phyloP scores from a whole-genome alignment of 2,888 invertebrate species.

The Plagodis dolabraria region DNA sequence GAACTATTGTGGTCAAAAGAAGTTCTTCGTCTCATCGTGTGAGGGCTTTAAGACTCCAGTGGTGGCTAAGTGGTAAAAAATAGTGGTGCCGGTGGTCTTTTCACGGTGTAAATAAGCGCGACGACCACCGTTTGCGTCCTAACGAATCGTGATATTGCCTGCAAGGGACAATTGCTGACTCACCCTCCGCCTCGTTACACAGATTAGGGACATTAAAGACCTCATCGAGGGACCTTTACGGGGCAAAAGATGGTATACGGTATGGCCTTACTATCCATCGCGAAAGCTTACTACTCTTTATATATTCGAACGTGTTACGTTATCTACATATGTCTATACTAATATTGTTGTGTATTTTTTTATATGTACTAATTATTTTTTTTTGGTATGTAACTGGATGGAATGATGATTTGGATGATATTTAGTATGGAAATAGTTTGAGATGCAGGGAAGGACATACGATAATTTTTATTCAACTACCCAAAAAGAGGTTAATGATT shows the following conservation, averaged over 20 bases:
- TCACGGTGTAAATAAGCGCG: slow-evolving; percentile 75
- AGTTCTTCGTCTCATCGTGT: slow-evolving; percentile 59
- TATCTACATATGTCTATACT: too few species aligned
- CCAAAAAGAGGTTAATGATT: too few species aligned
- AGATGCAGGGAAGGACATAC: too few species aligned
- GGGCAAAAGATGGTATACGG: background rate
- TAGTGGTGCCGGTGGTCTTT: slow-evolving; percentile 73
- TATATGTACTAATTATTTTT: too few species aligned
- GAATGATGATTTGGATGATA: too few species aligned
- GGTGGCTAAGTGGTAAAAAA: slow-evolving; percentile 65
- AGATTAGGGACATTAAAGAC: slow-evolving; percentile 30
- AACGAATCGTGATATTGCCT: slow-evolving; percentile 78
- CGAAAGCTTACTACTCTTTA: too few species aligned
- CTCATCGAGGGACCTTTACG: background rate
- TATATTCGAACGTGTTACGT: too few species aligned
- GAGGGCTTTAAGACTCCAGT: slow-evolving; percentile 50
- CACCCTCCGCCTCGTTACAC: slow-evolving; percentile 63
- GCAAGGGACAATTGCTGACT: slow-evolving; percentile 65
- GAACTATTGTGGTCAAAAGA: too few species aligned
- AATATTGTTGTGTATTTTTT: too few species aligned
- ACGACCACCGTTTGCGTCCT: slow-evolving; percentile 69
- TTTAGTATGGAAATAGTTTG: too few species aligned
- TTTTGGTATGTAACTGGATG: too few species aligned
- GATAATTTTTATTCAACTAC: too few species aligned
- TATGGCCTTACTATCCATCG: background rate